Evolutionary conservation across 2,797 vertebrate genomes (phyloP), one percentile per base, ranked within the genome.

Genomic region (Poeciliopsis presidionis): DNA sequence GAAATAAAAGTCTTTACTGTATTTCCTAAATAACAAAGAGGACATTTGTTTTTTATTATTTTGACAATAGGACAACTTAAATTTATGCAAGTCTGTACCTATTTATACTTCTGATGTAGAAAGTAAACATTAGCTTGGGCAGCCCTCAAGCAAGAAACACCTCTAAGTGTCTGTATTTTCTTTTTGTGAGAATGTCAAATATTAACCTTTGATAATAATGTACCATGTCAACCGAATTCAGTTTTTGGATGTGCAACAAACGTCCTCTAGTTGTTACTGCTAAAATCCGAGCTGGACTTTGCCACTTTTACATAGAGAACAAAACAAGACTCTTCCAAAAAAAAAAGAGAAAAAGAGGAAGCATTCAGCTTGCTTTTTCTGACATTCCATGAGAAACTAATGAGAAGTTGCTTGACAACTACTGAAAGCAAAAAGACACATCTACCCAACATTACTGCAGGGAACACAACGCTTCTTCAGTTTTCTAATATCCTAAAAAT

Each of bases 401-500:
- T 74, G 73, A 87, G 82, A 90, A 85, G 75, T 85, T 86, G 89
- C 86, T 79, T 33, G 53, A 79, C 80, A 83, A 81, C 76, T 22
- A 78, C 82, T 73, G 85, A 85, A 84, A 78, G 83, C 72, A 72
- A 73, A 82, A 85, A 88, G 84, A 90, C 86, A 88, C 86, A 88
- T 90, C 86, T 61, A 33, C 65, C 69, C 73, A 74, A 70, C 83
- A 78, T 90, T 82, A 86, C 87, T 87, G 77, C 88, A 82, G 78
- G 89, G 78, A 88, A 84, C 88, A 90, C 88, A 81, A 91, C 84
- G 51, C 76, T 81, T 85, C 75, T 45, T 59, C 67, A 61, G 30
- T 70, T 82, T 80, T 79, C 81, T 89, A 85, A 90, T 86, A 88
- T 84, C 77, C 89, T 92, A 93, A 91, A 93, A 94, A 94, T 92